Evolutionary conservation across 2,797 vertebrate species (phyloP), one percentile per base, ranked within the genome.

Genomic region (Schizopygopsis malacanthus): DNA sequence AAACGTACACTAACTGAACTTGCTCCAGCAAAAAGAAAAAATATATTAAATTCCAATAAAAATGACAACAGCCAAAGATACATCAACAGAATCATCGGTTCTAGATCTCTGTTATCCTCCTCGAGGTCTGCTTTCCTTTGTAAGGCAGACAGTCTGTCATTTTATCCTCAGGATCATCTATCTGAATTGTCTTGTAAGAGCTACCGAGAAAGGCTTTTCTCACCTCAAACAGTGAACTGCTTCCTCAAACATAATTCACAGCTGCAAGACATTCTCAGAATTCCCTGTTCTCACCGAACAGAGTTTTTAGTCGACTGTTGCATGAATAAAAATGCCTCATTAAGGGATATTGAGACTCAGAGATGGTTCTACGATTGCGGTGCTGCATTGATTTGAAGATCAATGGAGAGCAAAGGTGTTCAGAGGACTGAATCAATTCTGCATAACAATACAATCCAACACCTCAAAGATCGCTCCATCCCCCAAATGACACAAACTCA

Each of bases 311-410:
- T 73, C 56, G 82, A 89, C 90, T 33, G 65, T 75, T 59, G 41
- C 54, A 88, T 90, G 90, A 93, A 90, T 89, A 89, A 88, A 89
- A 90, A 83, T 67, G 61, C 75, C 81, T 84, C 86, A 88, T 82
- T 92, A 90, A 79, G 85, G 89, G 89, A 83, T 88, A 88, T 50
- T 88, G 86, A 90, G 84, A 83, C 91, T 89, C 80, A 52, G 92
- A 87, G 87, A 89, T 85, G 85, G 72, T 86, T 89, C 81, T 89
- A 61, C 87, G 76, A 88, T 89, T 90, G 65, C 84, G 56, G 71
- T 87, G 75, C 71, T 54, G 77, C 78, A 91, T 87, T 90, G 86
- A 89, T 91, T 90, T 89, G 47, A 75, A 83, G 79, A 89, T 88
- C 87, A 90, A 71, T 82, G 79, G 83, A 43, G 73, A 76, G 71